phyloP scores from a whole-genome alignment of 2,888 invertebrate genomes.

The Trachelus troglodyta region DNA sequence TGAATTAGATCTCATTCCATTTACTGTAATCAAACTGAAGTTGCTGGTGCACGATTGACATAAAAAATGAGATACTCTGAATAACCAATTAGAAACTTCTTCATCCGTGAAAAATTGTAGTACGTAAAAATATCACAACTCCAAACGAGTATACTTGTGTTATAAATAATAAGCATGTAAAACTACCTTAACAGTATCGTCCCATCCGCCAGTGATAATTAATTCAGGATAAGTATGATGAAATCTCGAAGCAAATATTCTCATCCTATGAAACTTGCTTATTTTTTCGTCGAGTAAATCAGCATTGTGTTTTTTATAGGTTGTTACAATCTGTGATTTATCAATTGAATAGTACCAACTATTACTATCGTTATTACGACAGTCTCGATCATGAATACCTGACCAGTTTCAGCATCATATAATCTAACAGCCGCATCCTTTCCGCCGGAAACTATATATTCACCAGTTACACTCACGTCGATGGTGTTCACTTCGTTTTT shows the following conservation, averaged over 20 bases:
- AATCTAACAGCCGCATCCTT: conserved; percentile 60
- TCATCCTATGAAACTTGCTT: conserved; percentile 51
- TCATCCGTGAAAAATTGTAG: neutral
- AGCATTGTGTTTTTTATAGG: conserved; percentile 37
- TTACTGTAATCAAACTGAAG: neutral
- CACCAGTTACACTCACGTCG: conserved; percentile 50
- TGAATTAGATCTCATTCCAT: neutral
- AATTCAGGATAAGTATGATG: conserved; percentile 65
- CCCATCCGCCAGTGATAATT: conserved; percentile 71
- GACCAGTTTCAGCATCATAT: conserved; percentile 56
- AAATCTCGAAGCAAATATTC: conserved; percentile 66
- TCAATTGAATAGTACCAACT: neutral
- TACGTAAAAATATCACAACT: neutral
- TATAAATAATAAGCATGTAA: neutral
- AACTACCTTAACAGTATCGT: conserved; percentile 69
- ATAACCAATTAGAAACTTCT: neutral
- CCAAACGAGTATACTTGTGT: neutral
- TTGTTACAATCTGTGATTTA: conserved; percentile 37
- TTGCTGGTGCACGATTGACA: neutral
- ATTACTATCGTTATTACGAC: conserved; percentile 1
- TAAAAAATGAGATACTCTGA: conserved; percentile 19
- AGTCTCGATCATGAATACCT: conserved; percentile 42
- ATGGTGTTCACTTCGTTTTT: conserved; percentile 61
- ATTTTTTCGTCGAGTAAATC: conserved; percentile 40
- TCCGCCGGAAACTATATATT: conserved; percentile 55